Conservation (phyloP, 2,888 invertebrate species). For the Tipula helvola region DNA sequence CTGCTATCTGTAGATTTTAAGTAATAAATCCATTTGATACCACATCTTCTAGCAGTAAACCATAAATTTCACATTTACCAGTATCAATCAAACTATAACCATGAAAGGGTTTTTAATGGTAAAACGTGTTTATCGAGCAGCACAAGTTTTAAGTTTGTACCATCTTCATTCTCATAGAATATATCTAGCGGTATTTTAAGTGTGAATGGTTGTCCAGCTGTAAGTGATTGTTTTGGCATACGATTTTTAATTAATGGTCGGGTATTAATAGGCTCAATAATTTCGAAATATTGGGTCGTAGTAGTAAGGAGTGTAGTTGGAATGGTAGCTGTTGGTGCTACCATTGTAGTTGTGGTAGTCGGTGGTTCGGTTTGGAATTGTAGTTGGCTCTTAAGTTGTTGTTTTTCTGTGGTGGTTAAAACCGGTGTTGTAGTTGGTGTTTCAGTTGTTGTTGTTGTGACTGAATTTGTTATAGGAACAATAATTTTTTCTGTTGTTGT, state of each 20-base stretch:
- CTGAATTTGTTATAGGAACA: neutral
- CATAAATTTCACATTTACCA: slow-evolving; percentile 64
- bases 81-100: slow-evolving; percentile 82
- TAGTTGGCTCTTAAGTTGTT: slow-evolving; percentile 29
- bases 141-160: slow-evolving; percentile 56
- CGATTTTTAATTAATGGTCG: slow-evolving; percentile 62
- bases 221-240: slow-evolving; percentile 61
- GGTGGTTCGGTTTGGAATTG: slow-evolving; percentile 19
- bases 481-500: slow-evolving; percentile 12
- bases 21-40: slow-evolving; percentile 72
- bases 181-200: slow-evolving; percentile 50
- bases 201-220: slow-evolving; percentile 67
- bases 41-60: slow-evolving; percentile 73
- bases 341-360: slow-evolving; percentile 18
- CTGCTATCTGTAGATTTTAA: slow-evolving; percentile 70
- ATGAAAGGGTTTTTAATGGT: slow-evolving; percentile 54
- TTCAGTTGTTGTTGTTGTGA: slow-evolving; percentile 7
- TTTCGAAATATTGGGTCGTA: slow-evolving; percentile 29
- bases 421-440: slow-evolving; percentile 22
- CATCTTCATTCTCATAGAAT: slow-evolving; percentile 74
- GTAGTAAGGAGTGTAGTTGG: slow-evolving; percentile 19
- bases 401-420: slow-evolving; percentile 18
- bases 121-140: slow-evolving; percentile 58
- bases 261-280: slow-evolving; percentile 35
- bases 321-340: slow-evolving; percentile 19